Conservation (phyloP, 2,113 vertebrate genomes). For the Parotia lawesii region DNA sequence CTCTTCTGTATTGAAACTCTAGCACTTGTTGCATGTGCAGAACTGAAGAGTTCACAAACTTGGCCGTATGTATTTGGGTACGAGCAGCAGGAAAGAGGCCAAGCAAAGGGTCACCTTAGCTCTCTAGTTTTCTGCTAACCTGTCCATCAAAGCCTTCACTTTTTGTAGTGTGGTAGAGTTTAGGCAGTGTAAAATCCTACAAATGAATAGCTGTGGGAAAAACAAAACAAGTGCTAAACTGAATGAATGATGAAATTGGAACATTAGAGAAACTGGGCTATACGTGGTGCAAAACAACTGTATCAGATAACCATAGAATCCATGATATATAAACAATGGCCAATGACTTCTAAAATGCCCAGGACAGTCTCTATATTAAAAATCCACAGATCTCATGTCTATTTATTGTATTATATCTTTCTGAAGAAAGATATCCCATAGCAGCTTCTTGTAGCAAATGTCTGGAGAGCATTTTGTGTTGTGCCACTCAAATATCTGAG, state of each 20-base stretch:
- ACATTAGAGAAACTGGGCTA: neutral
- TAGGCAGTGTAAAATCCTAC: neutral
- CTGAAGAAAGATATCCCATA: neutral
- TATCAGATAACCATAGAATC: neutral
- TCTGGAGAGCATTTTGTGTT: neutral
- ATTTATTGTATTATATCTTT: neutral
- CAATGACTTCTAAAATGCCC: neutral
- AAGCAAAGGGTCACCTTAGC: neutral
- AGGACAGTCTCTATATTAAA: neutral
- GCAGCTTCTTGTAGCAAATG: neutral
- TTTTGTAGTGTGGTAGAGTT: neutral
- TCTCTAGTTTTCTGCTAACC: neutral
- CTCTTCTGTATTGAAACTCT: neutral
- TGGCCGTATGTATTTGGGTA: neutral
- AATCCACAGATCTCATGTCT: neutral
- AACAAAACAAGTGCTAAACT: neutral
- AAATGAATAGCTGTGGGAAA: neutral
- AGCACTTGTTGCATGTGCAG: neutral
- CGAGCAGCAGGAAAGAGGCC: neutral
- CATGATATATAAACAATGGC: neutral
- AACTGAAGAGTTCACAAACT: neutral
- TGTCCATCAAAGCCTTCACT: neutral
- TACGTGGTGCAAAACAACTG: fast-evolving
- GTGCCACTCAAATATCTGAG: neutral
- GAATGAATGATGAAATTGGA: neutral